phyloP scores from a whole-genome alignment of 2,888 invertebrate species.

The Andrena camellia region DNA sequence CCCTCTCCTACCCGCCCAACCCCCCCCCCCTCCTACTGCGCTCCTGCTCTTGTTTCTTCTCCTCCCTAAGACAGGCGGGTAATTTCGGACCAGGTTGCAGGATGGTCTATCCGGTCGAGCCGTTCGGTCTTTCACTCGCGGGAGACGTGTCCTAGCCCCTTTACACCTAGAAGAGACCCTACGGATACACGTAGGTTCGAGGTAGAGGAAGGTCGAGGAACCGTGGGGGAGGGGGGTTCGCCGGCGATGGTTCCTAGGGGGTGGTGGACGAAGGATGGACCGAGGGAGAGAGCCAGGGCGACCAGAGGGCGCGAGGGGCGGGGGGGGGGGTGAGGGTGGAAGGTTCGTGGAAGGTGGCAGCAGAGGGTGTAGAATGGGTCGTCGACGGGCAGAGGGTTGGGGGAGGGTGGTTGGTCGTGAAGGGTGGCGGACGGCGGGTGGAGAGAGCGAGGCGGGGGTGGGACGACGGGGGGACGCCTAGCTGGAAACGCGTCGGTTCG shows the following conservation, averaged over 20 bases:
- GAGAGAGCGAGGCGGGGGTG: constrained; percentile 48
- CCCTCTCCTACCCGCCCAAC: not conserved
- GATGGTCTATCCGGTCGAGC: too few relatives aligned
- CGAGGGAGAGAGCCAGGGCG: constrained; percentile 47
- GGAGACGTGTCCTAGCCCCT: constrained; percentile 35
- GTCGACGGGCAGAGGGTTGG: constrained; percentile 47
- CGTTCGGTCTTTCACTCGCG: constrained; percentile 12
- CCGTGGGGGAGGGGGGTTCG: constrained; percentile 34
- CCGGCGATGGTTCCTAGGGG: constrained; percentile 52
- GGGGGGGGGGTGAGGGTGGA: constrained; percentile 25
- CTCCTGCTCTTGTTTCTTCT: not conserved
- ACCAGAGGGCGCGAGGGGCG: not conserved
- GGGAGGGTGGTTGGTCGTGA: constrained; percentile 56
- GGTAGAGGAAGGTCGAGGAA: constrained; percentile 65
- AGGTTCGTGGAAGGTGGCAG: constrained; percentile 65
- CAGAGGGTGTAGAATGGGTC: constrained; percentile 71
- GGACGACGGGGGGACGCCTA: constrained; percentile 64
- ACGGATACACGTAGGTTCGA: constrained; percentile 52
- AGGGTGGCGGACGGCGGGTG: constrained; percentile 66
- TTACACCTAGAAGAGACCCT: constrained; percentile 50
- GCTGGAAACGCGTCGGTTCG: constrained; percentile 83
- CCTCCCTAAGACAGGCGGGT: constrained; percentile 19
- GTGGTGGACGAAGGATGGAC: constrained; percentile 70
- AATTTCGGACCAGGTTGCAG: constrained; percentile 57
- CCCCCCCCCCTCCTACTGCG: too few relatives aligned